Evolutionary conservation across 2,113 vertebrate species (phyloP), one percentile per base, ranked within the genome.

Genomic region (Potamarius usumacintae): DNA sequence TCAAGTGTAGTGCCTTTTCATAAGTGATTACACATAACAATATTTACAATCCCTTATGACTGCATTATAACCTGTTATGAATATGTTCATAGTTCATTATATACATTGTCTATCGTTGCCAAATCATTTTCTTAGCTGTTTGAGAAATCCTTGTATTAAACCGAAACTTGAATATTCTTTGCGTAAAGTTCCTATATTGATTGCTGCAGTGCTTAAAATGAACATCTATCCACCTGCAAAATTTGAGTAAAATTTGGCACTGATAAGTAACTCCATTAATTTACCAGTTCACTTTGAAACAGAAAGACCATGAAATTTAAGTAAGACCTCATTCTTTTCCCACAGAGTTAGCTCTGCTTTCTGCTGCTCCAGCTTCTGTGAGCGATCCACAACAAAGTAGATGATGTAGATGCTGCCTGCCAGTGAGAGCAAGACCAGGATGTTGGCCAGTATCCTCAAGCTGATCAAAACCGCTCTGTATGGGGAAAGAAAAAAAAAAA

Each of bases 381-480:
- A 99, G 85, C 98, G 96, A 77, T 99, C 98, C 90, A 99, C 98
- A 0, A 99, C 98, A 84, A 99, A 99, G 90, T 99, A 99, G 93
- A 99, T 99, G 93, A 99, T 98, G 90, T 97, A 99, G 92, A 99
- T 99, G 91, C 98, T 99, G 7, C 98, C 98, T 0, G 98, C 97
- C n/a, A 99, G 95, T 0, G 97, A 99, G 6, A 99, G 95, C 5
- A 99, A 96, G 63, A 99, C 98, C 34, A 99, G 94, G 85, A 99
- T 96, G 89, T 99, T 99, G 88, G 98, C 98, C 17, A 99, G 91
- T 86, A 98, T 96, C 69, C 98, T 93, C 84, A 99, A 95, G 86
- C 96, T 97, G 93, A 99, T 95, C n/a, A 98, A 95, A 84, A 99
- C 97, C 0, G 96, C 97, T 86, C 98, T 99, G 87, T 4, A 42